These are phyloP conservation scores for Helicoverpa zea DNA, from an alignment of 1,140 invertebrate species.

Conservation along the genomic window DNA sequence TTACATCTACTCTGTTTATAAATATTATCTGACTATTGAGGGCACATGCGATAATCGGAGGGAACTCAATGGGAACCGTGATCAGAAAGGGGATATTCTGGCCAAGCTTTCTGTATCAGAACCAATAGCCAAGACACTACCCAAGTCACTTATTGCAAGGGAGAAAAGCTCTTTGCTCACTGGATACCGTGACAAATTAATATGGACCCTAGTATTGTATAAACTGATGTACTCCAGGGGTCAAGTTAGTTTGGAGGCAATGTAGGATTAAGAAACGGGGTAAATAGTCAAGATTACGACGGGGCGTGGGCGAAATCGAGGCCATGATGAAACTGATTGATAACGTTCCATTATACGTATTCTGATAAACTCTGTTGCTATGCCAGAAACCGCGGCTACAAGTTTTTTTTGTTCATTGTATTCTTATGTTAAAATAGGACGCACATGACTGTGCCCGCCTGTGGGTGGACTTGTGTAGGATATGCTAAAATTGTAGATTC, in stretches of 20 bases:
- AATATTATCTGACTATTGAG: conserved; percentile 57
- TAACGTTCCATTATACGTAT: conserved; percentile 69
- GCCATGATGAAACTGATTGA: conserved; percentile 82
- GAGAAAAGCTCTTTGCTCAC: conserved; percentile 15
- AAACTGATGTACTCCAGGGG: conserved; percentile 30
- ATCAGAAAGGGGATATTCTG: conserved; percentile 64
- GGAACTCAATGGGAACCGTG: conserved; percentile 55
- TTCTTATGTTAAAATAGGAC: conserved; percentile 43
- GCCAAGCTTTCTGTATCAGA: conserved; percentile 53
- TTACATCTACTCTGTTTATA: conserved; percentile 56
- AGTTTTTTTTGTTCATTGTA: conserved; percentile 48
- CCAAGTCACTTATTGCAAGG: neutral
- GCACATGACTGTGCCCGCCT: conserved; percentile 10
- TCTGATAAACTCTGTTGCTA: conserved; percentile 75
- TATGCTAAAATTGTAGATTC: conserved; percentile 17
- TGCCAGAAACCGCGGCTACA: conserved; percentile 49
- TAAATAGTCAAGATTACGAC: conserved; percentile 76
- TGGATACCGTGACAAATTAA: conserved; percentile 46
- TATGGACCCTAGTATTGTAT: conserved; percentile 26
- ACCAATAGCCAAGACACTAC: conserved; percentile 33
- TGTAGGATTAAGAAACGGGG: conserved; percentile 77
- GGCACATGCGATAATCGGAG: conserved; percentile 61
- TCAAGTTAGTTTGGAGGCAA: conserved; percentile 64
- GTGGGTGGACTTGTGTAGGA: conserved; percentile 45
- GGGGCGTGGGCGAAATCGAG: conserved; percentile 77